Evolutionary conservation across 2,888 invertebrate genomes (phyloP).

Genomic region (Uropetala carovei): DNA sequence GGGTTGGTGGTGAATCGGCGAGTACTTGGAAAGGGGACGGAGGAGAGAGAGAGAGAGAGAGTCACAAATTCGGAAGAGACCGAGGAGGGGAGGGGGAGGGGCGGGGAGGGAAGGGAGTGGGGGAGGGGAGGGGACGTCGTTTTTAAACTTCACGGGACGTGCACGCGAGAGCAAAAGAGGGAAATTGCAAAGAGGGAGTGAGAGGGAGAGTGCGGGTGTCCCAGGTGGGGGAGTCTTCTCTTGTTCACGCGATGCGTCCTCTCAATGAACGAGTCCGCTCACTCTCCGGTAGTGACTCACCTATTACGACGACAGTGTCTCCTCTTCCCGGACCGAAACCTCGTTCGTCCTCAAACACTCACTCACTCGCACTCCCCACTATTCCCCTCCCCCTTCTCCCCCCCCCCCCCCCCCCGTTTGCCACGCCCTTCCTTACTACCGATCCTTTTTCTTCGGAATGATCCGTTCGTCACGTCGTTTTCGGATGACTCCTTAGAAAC

Average conservation of each 20-base stretch:
- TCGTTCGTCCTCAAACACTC: background rate
- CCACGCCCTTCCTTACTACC: background rate
- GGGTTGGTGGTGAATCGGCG: background rate
- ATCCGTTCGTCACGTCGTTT: too few species aligned
- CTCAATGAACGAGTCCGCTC: background rate
- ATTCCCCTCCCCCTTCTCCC: background rate
- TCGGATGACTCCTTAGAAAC: too few species aligned
- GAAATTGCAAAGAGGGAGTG: background rate
- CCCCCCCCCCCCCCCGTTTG: background rate
- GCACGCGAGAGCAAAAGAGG: background rate
- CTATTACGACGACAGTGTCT: background rate
- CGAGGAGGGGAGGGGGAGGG: too few species aligned
- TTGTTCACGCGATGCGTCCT: slow-evolving; percentile 16
- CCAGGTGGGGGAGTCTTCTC: background rate
- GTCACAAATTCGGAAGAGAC: background rate
- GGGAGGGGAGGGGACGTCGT: background rate
- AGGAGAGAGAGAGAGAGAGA: background rate
- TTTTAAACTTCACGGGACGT: background rate
- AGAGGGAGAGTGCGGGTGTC: background rate
- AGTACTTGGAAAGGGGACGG: background rate
- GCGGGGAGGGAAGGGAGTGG: too few species aligned
- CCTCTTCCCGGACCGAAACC: background rate
- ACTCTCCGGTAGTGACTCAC: slow-evolving; percentile 5
- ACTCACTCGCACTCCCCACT: background rate
- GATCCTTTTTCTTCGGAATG: too few species aligned